A percentile compares a stretch with the other conserved stretches of the same genome.
phyloP scores from a whole-genome alignment of 64 coral and sea anemone species.

The Stichodactyla mertensii region DNA sequence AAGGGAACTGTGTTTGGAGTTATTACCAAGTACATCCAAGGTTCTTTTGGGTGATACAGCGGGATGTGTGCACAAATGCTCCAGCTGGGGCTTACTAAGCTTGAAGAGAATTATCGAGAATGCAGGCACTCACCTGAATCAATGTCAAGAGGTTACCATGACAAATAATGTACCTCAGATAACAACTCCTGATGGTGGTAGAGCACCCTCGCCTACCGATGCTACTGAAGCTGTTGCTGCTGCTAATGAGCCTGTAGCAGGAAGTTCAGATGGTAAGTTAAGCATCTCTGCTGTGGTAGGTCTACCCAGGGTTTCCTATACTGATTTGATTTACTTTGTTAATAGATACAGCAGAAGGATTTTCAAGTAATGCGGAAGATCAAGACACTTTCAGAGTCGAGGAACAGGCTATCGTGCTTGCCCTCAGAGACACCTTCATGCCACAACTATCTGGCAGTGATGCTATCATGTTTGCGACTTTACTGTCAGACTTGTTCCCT shows the following conservation, averaged over 20 bases:
- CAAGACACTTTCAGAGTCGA: constrained; percentile 50
- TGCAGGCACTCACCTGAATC: constrained; percentile 63
- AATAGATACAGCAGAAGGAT: neutral
- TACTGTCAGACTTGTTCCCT: constrained; percentile 76
- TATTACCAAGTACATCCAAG: constrained; percentile 55
- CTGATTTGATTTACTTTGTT: neutral
- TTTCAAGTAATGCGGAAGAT: neutral
- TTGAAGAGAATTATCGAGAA: constrained; percentile 70
- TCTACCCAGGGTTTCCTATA: neutral
- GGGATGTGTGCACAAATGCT: constrained; percentile 66
- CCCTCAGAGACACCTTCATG: constrained; percentile 77
- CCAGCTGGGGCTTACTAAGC: constrained; percentile 66
- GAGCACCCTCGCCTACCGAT: constrained; percentile 36
- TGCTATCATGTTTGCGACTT: constrained; percentile 80
- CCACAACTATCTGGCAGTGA: constrained; percentile 72
- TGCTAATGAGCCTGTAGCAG: constrained; percentile 36
- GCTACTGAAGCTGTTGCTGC: constrained; percentile 50
- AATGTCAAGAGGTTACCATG: neutral
- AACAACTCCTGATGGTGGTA: constrained; percentile 6
- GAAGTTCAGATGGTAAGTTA: constrained; percentile 26
- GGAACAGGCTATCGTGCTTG: constrained; percentile 68
- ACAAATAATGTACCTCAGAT: neutral
- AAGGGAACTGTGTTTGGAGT: constrained; percentile 42
- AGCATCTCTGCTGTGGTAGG: neutral
- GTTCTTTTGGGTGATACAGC: constrained; percentile 24